Evolutionary conservation across 2,888 invertebrate genomes (phyloP).

Genomic region (Drosophila mettleri): DNA sequence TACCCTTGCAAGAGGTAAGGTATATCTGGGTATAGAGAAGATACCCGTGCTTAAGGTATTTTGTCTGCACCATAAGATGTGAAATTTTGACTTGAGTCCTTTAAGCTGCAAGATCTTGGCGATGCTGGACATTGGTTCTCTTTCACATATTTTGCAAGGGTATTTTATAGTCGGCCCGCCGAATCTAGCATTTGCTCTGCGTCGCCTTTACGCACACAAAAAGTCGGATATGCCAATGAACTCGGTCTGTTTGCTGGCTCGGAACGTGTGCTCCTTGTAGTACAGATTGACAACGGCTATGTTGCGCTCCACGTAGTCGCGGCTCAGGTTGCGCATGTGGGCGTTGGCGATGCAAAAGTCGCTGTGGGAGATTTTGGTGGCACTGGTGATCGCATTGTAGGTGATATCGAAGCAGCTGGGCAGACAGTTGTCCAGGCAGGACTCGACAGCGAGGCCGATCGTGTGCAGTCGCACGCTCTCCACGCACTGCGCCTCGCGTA

Average conservation of each 20-base stretch:
- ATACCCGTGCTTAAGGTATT: no score
- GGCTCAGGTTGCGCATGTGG: constrained; percentile 51
- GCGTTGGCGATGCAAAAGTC: constrained; percentile 64
- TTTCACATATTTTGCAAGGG: constrained; percentile 3
- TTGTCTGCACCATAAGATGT: neutral
- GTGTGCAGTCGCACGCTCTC: constrained; percentile 64
- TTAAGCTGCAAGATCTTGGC: neutral
- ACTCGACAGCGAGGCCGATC: constrained; percentile 48
- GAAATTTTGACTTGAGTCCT: neutral
- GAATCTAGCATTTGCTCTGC: neutral
- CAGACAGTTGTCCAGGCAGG: constrained; percentile 87
- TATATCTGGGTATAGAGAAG: no score
- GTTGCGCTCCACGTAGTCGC: constrained; percentile 85
- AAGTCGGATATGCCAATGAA: constrained; percentile 93
- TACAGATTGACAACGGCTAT: constrained; percentile 91
- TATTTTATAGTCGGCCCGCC: neutral
- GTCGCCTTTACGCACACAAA: constrained; percentile 87
- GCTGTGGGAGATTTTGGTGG: constrained; percentile 86
- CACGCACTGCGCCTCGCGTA: constrained; percentile 88
- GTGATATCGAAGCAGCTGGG: constrained; percentile 90
- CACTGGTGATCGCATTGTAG: constrained; percentile 87
- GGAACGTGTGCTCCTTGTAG: constrained; percentile 90
- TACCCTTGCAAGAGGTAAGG: neutral
- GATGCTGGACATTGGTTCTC: neutral
- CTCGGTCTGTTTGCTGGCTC: constrained; percentile 90